Evolutionary conservation across 2,888 invertebrate genomes (phyloP).

Genomic region (Coelopa pilipes): DNA sequence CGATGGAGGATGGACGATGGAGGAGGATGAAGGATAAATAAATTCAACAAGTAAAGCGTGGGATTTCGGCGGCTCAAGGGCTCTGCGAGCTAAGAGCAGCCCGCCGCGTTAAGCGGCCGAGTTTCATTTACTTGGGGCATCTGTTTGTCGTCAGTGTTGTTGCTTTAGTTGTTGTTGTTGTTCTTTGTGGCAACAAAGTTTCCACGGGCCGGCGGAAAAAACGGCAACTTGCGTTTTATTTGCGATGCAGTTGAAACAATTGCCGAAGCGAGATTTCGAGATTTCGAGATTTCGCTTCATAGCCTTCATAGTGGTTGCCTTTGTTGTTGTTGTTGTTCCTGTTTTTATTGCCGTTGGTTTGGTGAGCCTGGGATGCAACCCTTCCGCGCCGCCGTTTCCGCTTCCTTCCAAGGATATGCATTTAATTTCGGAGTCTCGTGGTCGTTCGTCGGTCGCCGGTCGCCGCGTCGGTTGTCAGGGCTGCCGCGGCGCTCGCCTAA

Average conservation of each 20-base stretch:
- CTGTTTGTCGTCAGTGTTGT: background rate
- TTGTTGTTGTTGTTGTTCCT: too few species aligned
- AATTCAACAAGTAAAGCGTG: slow-evolving; percentile 36
- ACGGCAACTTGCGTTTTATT: background rate
- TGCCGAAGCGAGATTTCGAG: slow-evolving; percentile 17
- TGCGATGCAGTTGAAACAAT: slow-evolving; percentile 20
- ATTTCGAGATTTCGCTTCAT: background rate
- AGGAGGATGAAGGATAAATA: slow-evolving; percentile 26
- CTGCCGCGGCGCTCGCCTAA: slow-evolving; percentile 21
- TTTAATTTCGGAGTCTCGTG: slow-evolving; percentile 15
- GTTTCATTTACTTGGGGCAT: slow-evolving; percentile 30
- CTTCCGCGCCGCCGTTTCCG: too few species aligned
- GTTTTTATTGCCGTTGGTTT: too few species aligned
- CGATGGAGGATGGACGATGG: background rate
- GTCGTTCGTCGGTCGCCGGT: too few species aligned
- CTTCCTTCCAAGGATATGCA: background rate
- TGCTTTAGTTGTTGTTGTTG: background rate
- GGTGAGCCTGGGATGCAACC: too few species aligned
- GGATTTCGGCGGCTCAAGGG: slow-evolving; percentile 27
- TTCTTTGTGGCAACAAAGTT: too few species aligned
- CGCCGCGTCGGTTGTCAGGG: slow-evolving; percentile 12
- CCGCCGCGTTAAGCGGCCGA: slow-evolving; percentile 17
- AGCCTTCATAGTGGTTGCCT: too few species aligned
- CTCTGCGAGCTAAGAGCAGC: background rate
- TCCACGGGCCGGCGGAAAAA: background rate